phyloP scores from a whole-genome alignment of 1,140 invertebrate species.

The Steinernema khuongi region DNA sequence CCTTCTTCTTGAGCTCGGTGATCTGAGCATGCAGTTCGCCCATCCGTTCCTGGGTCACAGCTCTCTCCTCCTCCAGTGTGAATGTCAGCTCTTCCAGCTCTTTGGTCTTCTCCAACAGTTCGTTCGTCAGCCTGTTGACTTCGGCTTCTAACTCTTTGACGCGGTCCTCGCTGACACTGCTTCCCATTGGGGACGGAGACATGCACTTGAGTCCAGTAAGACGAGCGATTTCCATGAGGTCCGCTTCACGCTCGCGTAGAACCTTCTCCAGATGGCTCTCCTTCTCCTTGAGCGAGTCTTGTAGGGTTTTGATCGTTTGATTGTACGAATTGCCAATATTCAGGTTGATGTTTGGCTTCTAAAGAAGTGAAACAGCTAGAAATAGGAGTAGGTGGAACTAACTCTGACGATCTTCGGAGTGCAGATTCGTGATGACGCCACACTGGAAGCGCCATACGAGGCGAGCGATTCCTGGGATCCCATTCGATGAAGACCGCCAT shows the following conservation, averaged over 20 bases:
- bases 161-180: neutral
- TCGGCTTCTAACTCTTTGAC: constrained; percentile 35
- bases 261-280: constrained; percentile 83
- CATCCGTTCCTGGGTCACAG: constrained; percentile 63
- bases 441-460: constrained; percentile 70
- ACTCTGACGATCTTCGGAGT: constrained; percentile 63
- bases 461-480: constrained; percentile 74
- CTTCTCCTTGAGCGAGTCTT: constrained; percentile 85
- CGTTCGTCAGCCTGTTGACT: constrained; percentile 56
- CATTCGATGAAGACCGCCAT: constrained; percentile 63
- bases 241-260: constrained; percentile 79
- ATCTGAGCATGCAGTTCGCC: constrained; percentile 68
- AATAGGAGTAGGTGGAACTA: constrained; percentile 62
- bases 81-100: constrained; percentile 57
- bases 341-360: constrained; percentile 19
- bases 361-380: constrained; percentile 21
- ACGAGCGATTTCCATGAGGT: constrained; percentile 73
- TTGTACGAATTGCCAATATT: constrained; percentile 16
- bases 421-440: constrained; percentile 67
- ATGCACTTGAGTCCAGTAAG: constrained; percentile 66
- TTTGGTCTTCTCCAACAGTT: constrained; percentile 63
- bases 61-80: constrained; percentile 59
- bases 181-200: neutral
- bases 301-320: constrained; percentile 40
- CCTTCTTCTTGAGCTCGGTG: constrained; percentile 71